These are phyloP conservation scores for Pterois miles DNA, from an alignment of 2,797 vertebrate genomes.

Conservation along the genomic window DNA sequence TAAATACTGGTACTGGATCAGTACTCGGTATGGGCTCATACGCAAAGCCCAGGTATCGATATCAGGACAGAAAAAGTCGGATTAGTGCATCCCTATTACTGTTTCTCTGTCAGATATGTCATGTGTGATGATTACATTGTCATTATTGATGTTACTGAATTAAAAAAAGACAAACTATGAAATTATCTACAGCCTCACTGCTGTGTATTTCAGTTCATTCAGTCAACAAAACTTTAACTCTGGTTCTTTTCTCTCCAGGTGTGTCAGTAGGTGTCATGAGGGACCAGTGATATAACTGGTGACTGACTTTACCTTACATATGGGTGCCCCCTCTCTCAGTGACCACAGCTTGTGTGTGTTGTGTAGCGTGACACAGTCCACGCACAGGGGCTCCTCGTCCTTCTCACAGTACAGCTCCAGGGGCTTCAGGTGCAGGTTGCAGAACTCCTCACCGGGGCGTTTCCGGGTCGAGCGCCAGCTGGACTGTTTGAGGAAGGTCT, in stretches of 20 bases:
- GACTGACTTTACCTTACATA: slow-evolving; percentile 72
- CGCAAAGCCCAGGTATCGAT: too few relatives aligned
- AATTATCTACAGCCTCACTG: not conserved
- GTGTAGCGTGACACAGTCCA: slow-evolving; percentile 78
- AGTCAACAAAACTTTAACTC: not conserved
- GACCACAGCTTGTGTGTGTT: slow-evolving; percentile 65
- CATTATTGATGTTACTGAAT: too few relatives aligned
- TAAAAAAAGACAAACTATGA: too few relatives aligned
- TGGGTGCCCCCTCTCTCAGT: slow-evolving; percentile 32
- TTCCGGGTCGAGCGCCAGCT: not conserved
- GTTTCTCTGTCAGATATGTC: too few relatives aligned
- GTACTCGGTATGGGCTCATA: too few relatives aligned
- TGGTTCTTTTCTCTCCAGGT: not conserved
- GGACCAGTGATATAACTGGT: not conserved
- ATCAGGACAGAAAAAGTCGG: too few relatives aligned
- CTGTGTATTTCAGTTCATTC: not conserved
- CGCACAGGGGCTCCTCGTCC: slow-evolving; percentile 80
- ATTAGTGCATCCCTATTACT: too few relatives aligned
- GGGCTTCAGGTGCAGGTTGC: slow-evolving; percentile 75
- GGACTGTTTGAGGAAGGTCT: slow-evolving; percentile 62
- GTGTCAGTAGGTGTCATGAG: not conserved
- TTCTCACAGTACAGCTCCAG: slow-evolving; percentile 82
- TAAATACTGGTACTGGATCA: too few relatives aligned
- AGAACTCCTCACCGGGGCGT: slow-evolving; percentile 4
- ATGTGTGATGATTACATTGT: too few relatives aligned